Conservation (phyloP, 2,113 vertebrate species). For the Thomomys bottae region DNA sequence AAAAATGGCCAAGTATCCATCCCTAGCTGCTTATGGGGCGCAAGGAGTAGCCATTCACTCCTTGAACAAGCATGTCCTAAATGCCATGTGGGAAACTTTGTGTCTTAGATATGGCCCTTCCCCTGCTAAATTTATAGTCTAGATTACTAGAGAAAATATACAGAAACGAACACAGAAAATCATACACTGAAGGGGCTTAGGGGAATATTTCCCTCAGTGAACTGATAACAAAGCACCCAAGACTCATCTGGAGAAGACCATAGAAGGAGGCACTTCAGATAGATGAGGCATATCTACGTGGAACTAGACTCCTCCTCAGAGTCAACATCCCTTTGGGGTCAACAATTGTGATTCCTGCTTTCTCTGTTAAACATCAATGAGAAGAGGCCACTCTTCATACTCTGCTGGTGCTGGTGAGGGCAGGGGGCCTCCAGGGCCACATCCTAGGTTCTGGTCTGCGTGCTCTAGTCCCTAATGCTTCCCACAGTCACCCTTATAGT, state of each 20-base stretch:
- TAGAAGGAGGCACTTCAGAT: neutral
- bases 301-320: neutral
- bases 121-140: neutral
- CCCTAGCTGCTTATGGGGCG: neutral
- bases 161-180: neutral
- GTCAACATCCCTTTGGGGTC: neutral
- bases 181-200: neutral
- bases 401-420: neutral
- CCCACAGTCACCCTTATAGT: neutral
- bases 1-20: neutral
- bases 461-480: no score
- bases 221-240: neutral
- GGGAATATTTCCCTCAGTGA: neutral
- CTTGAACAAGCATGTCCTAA: neutral
- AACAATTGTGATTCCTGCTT: neutral
- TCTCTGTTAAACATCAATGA: slow-evolving; percentile 23
- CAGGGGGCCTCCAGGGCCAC: neutral
- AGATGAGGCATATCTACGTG: neutral
- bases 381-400: neutral
- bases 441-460: no score
- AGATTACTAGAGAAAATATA: neutral
- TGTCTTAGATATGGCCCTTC: neutral
- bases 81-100: neutral
- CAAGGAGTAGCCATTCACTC: neutral
- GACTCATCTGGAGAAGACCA: slow-evolving; percentile 1